Conservation (phyloP, 2,888 invertebrate genomes). For the Cryptophagus acutangulus region DNA sequence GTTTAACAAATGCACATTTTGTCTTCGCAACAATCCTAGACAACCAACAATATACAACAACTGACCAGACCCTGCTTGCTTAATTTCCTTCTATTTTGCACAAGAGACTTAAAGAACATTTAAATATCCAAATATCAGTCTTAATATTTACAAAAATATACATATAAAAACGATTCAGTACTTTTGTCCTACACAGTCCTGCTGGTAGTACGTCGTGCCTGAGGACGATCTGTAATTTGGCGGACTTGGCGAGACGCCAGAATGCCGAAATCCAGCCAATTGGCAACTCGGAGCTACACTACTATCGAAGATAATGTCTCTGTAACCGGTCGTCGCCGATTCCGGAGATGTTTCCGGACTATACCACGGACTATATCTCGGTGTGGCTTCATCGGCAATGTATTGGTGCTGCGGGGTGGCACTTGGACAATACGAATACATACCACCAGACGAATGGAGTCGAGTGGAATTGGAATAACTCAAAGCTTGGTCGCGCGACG, state of each 20-base stretch:
- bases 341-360: constrained; percentile 51
- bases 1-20: not conserved
- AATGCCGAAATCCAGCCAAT: constrained; percentile 47
- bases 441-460: constrained; percentile 50
- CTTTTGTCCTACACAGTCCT: constrained; percentile 56
- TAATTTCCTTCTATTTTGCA: constrained; percentile 11
- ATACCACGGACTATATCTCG: constrained; percentile 53
- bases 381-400: constrained; percentile 40
- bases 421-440: constrained; percentile 54
- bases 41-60: constrained; percentile 2
- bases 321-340: constrained; percentile 41
- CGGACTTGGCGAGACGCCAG: constrained; percentile 52
- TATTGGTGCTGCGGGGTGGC: constrained; percentile 43
- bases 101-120: constrained; percentile 18
- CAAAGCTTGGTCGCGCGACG: constrained; percentile 44
- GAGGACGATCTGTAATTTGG: constrained; percentile 52
- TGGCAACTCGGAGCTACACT: constrained; percentile 47
- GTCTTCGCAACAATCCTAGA: not conserved
- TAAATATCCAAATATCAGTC: constrained; percentile 28
- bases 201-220: constrained; percentile 52
- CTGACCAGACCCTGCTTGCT: not conserved
- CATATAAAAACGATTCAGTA: constrained; percentile 43
- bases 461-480: constrained; percentile 40
- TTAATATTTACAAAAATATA: constrained; percentile 31
- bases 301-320: constrained; percentile 45